Percentiles rank a stretch among this genome's conserved stretches.
These are phyloP conservation scores for Alviniconcha strummeri DNA, from an alignment of 2,888 invertebrate species.

Conservation along the genomic window DNA sequence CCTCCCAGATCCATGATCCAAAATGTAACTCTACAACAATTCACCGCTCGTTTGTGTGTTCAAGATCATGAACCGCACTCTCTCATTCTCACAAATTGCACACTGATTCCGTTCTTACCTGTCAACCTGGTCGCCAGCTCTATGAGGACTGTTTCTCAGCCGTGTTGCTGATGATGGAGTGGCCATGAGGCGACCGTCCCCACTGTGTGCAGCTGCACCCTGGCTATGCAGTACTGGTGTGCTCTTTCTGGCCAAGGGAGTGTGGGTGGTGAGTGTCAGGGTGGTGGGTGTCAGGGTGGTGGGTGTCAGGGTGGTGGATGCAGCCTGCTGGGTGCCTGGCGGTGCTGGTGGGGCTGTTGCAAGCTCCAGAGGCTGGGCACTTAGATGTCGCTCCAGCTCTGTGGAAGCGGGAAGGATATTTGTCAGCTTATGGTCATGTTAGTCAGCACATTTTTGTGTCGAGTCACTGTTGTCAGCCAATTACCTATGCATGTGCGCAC, in stretches of 20 bases:
- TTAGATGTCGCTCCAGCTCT: slow-evolving; percentile 21
- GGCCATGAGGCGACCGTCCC: background rate
- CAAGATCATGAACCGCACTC: too few relatives aligned
- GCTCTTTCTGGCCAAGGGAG: background rate
- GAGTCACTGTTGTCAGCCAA: too few relatives aligned
- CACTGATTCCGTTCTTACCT: too few relatives aligned
- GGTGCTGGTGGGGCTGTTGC: background rate
- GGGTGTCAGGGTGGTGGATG: background rate
- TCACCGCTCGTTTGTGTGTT: too few relatives aligned
- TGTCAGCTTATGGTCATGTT: too few relatives aligned
- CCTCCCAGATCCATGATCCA: too few relatives aligned
- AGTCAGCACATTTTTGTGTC: too few relatives aligned
- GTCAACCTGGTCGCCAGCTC: background rate
- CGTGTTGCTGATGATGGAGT: background rate
- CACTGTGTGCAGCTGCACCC: background rate
- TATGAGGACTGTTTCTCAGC: background rate
- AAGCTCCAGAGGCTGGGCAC: background rate
- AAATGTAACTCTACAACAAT: too few relatives aligned
- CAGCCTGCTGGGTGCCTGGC: background rate
- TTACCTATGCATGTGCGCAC: background rate
- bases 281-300: background rate
- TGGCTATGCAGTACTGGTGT: background rate
- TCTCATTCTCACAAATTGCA: too few relatives aligned
- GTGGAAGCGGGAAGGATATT: background rate
- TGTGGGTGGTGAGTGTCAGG: background rate